These are phyloP conservation scores for Orussus abietinus DNA, from an alignment of 1,140 invertebrate genomes.

Conservation along the genomic window DNA sequence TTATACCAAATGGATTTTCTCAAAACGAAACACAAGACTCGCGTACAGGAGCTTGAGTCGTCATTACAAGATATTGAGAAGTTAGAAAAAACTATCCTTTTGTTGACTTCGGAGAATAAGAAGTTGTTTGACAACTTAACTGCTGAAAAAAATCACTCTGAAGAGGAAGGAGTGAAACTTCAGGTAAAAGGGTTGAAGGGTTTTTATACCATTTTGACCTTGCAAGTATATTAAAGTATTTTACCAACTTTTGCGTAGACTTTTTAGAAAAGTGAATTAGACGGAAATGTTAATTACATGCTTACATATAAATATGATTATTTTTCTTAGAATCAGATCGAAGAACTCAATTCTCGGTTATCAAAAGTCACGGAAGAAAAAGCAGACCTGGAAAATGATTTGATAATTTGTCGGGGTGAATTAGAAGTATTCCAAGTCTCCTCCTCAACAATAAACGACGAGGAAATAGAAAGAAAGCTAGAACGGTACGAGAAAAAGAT, in stretches of 20 bases:
- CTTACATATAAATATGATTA: too few relatives aligned
- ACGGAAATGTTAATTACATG: too few relatives aligned
- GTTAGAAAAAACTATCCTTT: slow-evolving; percentile 32
- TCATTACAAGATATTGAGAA: slow-evolving; percentile 19
- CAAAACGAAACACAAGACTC: slow-evolving; percentile 14
- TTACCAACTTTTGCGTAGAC: too few relatives aligned
- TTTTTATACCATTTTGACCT: not conserved
- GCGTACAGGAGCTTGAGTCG: slow-evolving; percentile 17
- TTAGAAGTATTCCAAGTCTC: too few relatives aligned
- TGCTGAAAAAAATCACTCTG: slow-evolving; percentile 20
- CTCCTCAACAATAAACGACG: slow-evolving; percentile 7
- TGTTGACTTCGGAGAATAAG: slow-evolving; percentile 39
- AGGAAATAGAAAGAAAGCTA: slow-evolving; percentile 18
- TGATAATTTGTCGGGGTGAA: too few relatives aligned
- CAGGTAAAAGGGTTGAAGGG: slow-evolving; percentile 8
- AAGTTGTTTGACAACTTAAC: slow-evolving; percentile 32
- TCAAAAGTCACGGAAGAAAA: slow-evolving; percentile 25
- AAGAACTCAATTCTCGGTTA: slow-evolving; percentile 22
- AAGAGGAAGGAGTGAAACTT: slow-evolving; percentile 15
- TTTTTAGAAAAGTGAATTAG: too few relatives aligned
- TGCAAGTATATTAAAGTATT: too few relatives aligned
- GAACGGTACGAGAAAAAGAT: slow-evolving; percentile 17
- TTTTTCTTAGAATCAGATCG: slow-evolving; percentile 24
- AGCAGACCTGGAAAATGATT: slow-evolving; percentile 19
- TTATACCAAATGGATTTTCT: slow-evolving; percentile 15